Base-by-base conservation (phyloP, 2,888 invertebrate genomes). In the Trachelus tabidus region DNA sequence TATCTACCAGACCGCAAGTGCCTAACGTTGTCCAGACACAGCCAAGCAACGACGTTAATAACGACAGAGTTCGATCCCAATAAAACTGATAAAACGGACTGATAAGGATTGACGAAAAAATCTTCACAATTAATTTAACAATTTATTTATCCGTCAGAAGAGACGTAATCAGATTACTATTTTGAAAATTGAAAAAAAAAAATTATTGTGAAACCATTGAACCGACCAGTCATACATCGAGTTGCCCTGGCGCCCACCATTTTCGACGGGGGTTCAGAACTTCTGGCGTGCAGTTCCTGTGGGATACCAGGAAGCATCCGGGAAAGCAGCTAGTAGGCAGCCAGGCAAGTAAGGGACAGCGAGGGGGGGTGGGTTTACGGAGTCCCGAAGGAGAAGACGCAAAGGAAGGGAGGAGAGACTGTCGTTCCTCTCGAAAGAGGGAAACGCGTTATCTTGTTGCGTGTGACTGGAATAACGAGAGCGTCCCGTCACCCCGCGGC, bases 381-480 rank as follows among this genome's bases (percentile, higher is more conserved):
- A 84, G 81, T 87, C 87, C 86, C 88, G 81, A 82, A 83, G 88
- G 87, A 88, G 84, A 84, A 82, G 85, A 83, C 82, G 81, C 85
- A 81, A 82, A 81, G 81, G 80, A 83, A 83, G 79, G 82, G 83
- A 81, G 81, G 80, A 80, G 80, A 81, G 81, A 82, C 82, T 83
- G 83, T 86, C 81, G 81, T 81, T 84, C 79, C 82, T 85, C 82
- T 77, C 75, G 83, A 81, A 80, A 81, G 82, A 80, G 81, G 80
- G 81, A 82, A 83, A 85, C 84, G 83, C 83, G 85, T 83, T 85
- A 86, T 86, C 85, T 84, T 84, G 81, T 81, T 83, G 84, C 83
- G 84, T 88, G 89, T 88, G 89, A 88, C 88, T 87, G 79, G 89
- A 88, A 89, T 89, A 89, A 89, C 85, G 85, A 87, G 87, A 83